Percentiles rank a stretch among this genome's conserved stretches.
Evolutionary conservation across 2,888 invertebrate species (phyloP).

Genomic region (Xiphydria camelus): DNA sequence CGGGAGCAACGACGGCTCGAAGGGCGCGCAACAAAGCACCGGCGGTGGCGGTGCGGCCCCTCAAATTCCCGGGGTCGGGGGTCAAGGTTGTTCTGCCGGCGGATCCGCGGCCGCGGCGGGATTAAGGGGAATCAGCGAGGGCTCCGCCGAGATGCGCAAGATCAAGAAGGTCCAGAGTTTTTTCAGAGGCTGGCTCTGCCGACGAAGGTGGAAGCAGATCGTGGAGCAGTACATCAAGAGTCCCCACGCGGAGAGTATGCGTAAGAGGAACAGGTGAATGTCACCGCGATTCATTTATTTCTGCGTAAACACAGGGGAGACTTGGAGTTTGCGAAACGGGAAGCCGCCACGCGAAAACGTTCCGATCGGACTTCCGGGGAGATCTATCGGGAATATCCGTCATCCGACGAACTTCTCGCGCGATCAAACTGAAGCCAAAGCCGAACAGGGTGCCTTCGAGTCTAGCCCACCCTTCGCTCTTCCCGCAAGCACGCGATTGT

Average conservation of each 20-base stretch:
- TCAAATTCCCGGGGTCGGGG: conserved; percentile 17
- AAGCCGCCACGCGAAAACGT: too few species aligned
- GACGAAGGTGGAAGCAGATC: conserved; percentile 91
- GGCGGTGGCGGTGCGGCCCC: conserved; percentile 20
- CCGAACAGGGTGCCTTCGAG: too few species aligned
- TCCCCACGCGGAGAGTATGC: conserved; percentile 92
- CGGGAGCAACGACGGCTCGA: conserved; percentile 22
- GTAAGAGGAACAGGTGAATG: conserved; percentile 80
- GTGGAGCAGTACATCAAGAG: conserved; percentile 93
- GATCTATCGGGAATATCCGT: too few species aligned
- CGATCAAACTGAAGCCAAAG: too few species aligned
- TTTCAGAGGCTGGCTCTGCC: conserved; percentile 90
- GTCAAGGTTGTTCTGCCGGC: not conserved
- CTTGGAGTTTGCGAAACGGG: too few species aligned
- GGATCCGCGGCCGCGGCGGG: conserved; percentile 53
- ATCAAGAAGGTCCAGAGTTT: conserved; percentile 91
- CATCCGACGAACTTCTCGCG: too few species aligned
- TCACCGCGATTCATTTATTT: too few species aligned
- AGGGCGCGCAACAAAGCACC: conserved; percentile 18
- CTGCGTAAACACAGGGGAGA: too few species aligned
- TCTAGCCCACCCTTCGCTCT: too few species aligned
- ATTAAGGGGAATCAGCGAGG: conserved; percentile 56
- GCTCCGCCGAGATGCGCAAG: conserved; percentile 78
- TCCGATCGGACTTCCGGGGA: too few species aligned
- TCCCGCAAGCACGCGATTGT: too few species aligned